A percentile compares a stretch with the other conserved stretches of the same genome.
These are phyloP conservation scores for Cyclargus thomasi DNA, from an alignment of 1,140 invertebrate genomes.

Conservation along the genomic window DNA sequence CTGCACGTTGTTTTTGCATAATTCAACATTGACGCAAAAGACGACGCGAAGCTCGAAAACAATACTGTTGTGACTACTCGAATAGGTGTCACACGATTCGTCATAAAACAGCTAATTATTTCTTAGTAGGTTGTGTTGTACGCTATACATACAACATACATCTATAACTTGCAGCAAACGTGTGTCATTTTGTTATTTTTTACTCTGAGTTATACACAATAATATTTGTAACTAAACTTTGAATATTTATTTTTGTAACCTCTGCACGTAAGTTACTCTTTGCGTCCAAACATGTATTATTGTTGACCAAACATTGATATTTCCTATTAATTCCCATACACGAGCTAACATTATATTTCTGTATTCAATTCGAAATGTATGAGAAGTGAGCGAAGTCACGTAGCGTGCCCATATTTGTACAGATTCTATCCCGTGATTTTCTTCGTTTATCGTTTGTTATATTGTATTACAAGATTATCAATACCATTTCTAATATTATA, in stretches of 20 bases:
- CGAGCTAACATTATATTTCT: neutral
- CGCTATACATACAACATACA: neutral
- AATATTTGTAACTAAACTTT: no score
- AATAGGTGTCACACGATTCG: neutral
- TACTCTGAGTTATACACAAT: no score
- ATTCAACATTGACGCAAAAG: neutral
- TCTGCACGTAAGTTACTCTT: neutral
- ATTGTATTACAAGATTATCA: no score
- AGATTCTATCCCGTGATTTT: neutral
- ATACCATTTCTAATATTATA: no score
- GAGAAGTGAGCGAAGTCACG: neutral
- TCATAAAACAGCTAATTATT: neutral
- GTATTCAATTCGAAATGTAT: neutral
- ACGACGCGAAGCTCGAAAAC: neutral
- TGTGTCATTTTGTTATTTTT: no score
- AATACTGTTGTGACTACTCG: neutral
- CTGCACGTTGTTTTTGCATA: neutral
- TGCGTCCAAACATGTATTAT: neutral
- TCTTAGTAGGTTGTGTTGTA: neutral
- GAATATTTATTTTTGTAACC: no score
- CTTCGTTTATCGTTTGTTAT: neutral
- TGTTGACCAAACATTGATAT: neutral
- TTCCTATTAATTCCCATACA: constrained; percentile 2
- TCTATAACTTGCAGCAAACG: neutral
- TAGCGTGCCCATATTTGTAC: neutral